phyloP scores from a whole-genome alignment of 2,888 invertebrate species.

The Drosophila bunnanda region DNA sequence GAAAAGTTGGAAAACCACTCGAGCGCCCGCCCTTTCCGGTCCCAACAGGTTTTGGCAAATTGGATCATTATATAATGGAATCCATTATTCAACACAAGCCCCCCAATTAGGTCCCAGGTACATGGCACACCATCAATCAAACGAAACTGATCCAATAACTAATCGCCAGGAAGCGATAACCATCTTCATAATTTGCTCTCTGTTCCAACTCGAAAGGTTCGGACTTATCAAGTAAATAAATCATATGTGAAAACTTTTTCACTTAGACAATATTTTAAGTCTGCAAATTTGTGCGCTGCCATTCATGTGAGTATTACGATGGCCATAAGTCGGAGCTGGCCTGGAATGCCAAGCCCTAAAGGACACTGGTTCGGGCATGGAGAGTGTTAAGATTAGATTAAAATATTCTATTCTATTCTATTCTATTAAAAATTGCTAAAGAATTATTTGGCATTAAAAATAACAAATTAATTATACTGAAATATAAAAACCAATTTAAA shows the following conservation, averaged over 20 bases:
- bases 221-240: slow-evolving; percentile 67
- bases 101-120: slow-evolving; percentile 46
- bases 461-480: too few relatives aligned
- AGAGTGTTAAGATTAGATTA: not conserved
- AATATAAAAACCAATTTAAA: too few relatives aligned
- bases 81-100: slow-evolving; percentile 45
- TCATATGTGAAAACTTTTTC: slow-evolving; percentile 76
- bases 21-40: slow-evolving; percentile 16
- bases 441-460: too few relatives aligned
- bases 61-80: slow-evolving; percentile 46
- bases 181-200: slow-evolving; percentile 40
- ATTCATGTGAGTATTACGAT: slow-evolving; percentile 56
- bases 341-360: slow-evolving; percentile 34
- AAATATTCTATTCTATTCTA: not conserved
- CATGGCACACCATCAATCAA: slow-evolving; percentile 58
- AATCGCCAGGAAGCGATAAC: slow-evolving; percentile 64
- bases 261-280: slow-evolving; percentile 72
- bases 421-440: too few relatives aligned
- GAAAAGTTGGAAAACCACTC: slow-evolving; percentile 32
- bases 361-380: not conserved
- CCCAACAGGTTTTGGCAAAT: slow-evolving; percentile 49
- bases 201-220: not conserved
- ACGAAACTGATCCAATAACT: slow-evolving; percentile 57
- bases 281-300: slow-evolving; percentile 57
- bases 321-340: slow-evolving; percentile 58